Evolutionary conservation across 2,113 vertebrate genomes (phyloP).

Genomic region (Cyanoramphus novaezelandiae): DNA sequence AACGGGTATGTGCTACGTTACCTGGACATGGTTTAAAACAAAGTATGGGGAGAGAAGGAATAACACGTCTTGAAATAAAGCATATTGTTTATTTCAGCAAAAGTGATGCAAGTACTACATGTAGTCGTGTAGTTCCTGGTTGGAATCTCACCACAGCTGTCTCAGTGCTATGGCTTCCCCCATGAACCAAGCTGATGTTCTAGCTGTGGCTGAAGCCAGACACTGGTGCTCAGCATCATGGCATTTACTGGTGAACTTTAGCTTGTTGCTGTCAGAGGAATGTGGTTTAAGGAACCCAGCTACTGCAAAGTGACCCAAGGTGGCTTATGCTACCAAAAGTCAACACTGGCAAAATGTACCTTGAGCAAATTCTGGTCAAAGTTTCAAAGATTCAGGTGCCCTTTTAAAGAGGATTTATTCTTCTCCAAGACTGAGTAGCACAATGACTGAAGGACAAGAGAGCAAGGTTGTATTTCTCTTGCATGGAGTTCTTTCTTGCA

Average conservation of each 20-base stretch:
- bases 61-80: background rate
- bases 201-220: background rate
- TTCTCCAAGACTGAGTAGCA: background rate
- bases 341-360: background rate
- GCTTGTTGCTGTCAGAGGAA: background rate
- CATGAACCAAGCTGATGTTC: background rate
- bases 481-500: background rate
- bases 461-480: background rate
- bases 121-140: background rate
- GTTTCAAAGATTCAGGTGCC: background rate
- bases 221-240: background rate
- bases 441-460: background rate
- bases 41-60: background rate
- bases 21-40: background rate
- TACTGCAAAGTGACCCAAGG: background rate
- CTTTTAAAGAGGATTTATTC: background rate
- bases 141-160: background rate
- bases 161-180: background rate
- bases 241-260: background rate
- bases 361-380: background rate
- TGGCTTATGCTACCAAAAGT: background rate
- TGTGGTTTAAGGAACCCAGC: background rate
- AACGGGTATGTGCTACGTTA: constrained; percentile 72
- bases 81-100: background rate
- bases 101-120: background rate